Evolutionary conservation across 2,113 vertebrate genomes (phyloP).

Genomic region (Pelvicachromis taeniatus): DNA sequence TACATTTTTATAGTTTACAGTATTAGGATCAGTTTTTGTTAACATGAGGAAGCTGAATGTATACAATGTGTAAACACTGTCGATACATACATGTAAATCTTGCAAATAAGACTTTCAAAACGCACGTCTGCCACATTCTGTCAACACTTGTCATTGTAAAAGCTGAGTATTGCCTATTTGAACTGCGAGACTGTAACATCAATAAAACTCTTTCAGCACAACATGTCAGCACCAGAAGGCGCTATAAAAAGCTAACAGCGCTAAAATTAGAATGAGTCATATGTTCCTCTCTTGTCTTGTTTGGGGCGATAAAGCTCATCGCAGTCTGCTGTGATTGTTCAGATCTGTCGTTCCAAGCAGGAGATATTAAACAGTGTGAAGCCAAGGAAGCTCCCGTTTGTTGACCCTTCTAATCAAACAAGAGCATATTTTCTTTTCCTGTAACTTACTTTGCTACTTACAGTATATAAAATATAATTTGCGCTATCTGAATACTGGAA

Average conservation of each 20-base stretch:
- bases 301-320: slow-evolving; percentile 14
- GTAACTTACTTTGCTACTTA: not conserved
- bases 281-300: slow-evolving; percentile 23
- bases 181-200: slow-evolving; percentile 5
- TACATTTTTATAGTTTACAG: not conserved
- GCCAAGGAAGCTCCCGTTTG: slow-evolving; percentile 3
- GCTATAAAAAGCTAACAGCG: slow-evolving; percentile 28
- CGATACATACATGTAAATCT: not conserved
- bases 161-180: not conserved
- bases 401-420: slow-evolving; percentile 8
- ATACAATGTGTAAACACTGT: not conserved
- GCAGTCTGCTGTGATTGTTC: not conserved
- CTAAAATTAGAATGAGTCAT: slow-evolving; percentile 48
- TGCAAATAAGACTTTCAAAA: slow-evolving; percentile 1
- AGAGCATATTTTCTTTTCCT: not conserved
- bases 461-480: not conserved
- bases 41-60: not conserved
- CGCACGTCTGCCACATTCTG: not conserved
- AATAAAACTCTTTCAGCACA: slow-evolving; percentile 38
- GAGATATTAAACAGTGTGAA: not conserved
- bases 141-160: slow-evolving; percentile 13
- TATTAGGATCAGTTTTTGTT: not conserved
- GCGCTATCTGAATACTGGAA: not conserved
- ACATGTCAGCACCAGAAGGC: not conserved
- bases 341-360: not conserved